These are phyloP conservation scores for Thalassoma bifasciatum DNA, from an alignment of 2,113 vertebrate species.

Conservation along the genomic window DNA sequence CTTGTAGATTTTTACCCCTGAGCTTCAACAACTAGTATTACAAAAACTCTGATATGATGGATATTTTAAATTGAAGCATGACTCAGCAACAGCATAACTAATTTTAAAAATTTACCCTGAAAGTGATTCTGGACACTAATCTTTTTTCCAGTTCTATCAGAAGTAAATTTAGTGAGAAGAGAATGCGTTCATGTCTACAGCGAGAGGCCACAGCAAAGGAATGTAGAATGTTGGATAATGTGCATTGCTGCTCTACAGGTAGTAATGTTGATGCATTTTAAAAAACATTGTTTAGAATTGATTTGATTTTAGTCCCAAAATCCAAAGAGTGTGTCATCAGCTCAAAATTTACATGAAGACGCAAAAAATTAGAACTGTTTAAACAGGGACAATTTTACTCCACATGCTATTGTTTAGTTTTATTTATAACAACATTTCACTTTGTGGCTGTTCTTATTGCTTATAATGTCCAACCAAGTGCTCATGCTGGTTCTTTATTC, in stretches of 20 bases:
- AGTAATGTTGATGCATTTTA: too few relatives aligned
- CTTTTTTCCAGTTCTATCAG: too few relatives aligned
- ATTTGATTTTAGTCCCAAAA: neutral
- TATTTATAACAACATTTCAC: neutral
- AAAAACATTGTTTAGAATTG: too few relatives aligned
- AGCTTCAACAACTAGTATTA: neutral
- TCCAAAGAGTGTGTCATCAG: neutral
- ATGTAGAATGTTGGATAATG: neutral
- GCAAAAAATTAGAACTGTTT: neutral
- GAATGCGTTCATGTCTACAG: neutral
- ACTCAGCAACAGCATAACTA: slow-evolving; percentile 11
- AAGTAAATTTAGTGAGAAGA: neutral
- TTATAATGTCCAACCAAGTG: neutral
- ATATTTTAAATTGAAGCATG: slow-evolving; percentile 13
- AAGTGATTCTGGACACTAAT: neutral
- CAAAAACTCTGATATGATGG: neutral
- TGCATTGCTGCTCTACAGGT: too few relatives aligned
- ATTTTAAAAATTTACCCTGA: neutral
- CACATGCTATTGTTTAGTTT: too few relatives aligned
- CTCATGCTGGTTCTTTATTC: neutral
- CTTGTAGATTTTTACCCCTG: too few relatives aligned
- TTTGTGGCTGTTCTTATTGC: neutral
- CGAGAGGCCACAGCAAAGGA: neutral
- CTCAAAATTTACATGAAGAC: neutral
- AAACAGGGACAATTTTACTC: neutral